Conservation (phyloP, 2,113 vertebrate species). For the Sardina pilchardus region DNA sequence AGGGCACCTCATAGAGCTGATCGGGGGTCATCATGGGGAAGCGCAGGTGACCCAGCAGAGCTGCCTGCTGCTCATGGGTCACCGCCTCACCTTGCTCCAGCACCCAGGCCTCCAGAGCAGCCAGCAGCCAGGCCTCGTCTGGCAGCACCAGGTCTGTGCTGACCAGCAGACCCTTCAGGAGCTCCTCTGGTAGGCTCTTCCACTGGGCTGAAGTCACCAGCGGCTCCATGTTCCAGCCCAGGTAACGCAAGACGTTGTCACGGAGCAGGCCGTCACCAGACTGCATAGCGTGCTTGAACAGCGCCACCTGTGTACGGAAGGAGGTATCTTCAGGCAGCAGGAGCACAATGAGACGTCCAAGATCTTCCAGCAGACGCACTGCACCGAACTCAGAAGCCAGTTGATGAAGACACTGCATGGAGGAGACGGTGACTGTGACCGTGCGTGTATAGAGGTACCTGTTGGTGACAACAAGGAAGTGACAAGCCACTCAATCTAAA, state of each 20-base stretch:
- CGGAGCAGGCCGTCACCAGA: conserved; percentile 64
- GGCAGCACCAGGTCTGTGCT: conserved; percentile 68
- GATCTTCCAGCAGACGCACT: conserved; percentile 62
- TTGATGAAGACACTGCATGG: conserved; percentile 74
- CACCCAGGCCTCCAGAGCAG: conserved; percentile 66
- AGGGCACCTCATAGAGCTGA: conserved; percentile 67
- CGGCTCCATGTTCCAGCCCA: conserved; percentile 72
- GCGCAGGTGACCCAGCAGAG: conserved; percentile 61
- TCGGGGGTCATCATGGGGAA: conserved; percentile 74
- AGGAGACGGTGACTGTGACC: conserved; percentile 56
- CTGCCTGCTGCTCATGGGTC: conserved; percentile 40
- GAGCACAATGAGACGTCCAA: conserved; percentile 61
- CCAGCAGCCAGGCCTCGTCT: conserved; percentile 69
- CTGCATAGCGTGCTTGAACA: conserved; percentile 63
- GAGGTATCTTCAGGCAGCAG: conserved; percentile 69
- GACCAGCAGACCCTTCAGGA: conserved; percentile 60
- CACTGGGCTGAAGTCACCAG: conserved; percentile 61
- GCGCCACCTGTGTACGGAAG: conserved; percentile 63
- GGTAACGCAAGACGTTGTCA: conserved; percentile 67
- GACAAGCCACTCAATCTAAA: neutral
- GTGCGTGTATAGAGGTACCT: conserved; percentile 78
- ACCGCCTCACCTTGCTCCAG: neutral
- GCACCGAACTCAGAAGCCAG: conserved; percentile 67
- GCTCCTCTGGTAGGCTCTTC: conserved; percentile 44
- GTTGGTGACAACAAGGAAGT: neutral